Base-by-base conservation (phyloP, 2,797 vertebrate genomes). In the Phoebastria nigripes region DNA sequence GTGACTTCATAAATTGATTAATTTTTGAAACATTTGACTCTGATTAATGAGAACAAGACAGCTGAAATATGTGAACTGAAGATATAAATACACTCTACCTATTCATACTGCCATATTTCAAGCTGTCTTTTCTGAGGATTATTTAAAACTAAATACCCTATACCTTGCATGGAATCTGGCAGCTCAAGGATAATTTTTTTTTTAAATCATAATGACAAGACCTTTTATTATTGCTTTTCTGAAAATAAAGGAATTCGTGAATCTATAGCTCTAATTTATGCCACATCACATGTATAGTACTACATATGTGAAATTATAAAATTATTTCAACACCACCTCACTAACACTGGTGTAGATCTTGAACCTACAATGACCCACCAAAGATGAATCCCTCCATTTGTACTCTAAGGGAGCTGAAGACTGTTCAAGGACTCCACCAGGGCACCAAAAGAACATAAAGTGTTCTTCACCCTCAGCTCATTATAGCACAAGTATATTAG, bases 21-120 rank as follows among this genome's bases (percentile, higher is more conserved):
- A 54, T 54, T 92, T 94, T 90, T 90, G 33, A 74, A 86, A 88
- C 7, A 49, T 94, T 95, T 86, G 25, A 41, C 59, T 70, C 73
- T 96, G 76, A 96, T 94, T 93, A 95, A 86, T 78, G 82, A 89
- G 66, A 81, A 69, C 7, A 90, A 79, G 46, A 78, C 15, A 94
- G 46, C 2, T 22, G 65, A 94, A 89, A 92, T 89, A 88, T 52
- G 29, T 67, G 51, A 93, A 78, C 15, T 58, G 84, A 74, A 88
- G 61, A 44, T 74, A 89, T 51, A 92, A 94, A 85, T 71, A 83
- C 15, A 41, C 8, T 74, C 42, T 49, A 46, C 12, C 26, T 87
- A 80, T 83, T 93, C 76, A 66, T 71, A 74, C 11, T 65, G 11
- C 3, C 28, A 41, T 70, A 88, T 89, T 85, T 72, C 42, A 79